Conservation (phyloP, 2,797 vertebrate genomes). For the Phaenicophaeus curvirostris region DNA sequence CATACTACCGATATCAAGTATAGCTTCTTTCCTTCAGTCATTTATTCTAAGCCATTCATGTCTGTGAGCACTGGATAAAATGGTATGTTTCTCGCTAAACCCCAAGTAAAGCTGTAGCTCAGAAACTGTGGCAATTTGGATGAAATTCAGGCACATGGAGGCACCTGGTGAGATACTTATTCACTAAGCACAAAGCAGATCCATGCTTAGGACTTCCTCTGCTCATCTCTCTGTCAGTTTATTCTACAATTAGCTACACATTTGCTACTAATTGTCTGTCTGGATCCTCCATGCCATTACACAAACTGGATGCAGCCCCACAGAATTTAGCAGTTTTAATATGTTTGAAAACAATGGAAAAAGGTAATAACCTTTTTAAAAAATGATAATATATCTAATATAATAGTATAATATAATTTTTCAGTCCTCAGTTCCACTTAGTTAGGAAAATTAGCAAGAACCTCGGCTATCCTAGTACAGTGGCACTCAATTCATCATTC, state of each 20-base stretch:
- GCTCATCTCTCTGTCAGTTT: neutral
- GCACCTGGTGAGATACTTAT: neutral
- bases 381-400: no score
- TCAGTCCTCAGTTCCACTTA: neutral
- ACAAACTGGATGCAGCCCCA: neutral
- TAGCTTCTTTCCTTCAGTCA: neutral
- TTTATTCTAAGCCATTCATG: neutral
- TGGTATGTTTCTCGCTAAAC: neutral
- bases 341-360: neutral
- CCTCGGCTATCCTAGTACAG: neutral
- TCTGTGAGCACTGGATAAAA: neutral
- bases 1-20: neutral
- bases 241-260: neutral
- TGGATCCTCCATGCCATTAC: neutral
- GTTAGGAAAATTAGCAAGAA: neutral
- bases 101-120: neutral
- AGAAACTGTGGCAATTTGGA: neutral
- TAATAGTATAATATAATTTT: no score
- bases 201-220: neutral
- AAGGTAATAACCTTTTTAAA: neutral
- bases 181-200: neutral
- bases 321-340: neutral
- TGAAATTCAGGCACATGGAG: neutral
- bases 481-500: neutral
- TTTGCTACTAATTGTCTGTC: neutral